A percentile compares a stretch with the other conserved stretches of the same genome.
Conservation (phyloP, 2,797 vertebrate species). For the Gambelia wislizenii region DNA sequence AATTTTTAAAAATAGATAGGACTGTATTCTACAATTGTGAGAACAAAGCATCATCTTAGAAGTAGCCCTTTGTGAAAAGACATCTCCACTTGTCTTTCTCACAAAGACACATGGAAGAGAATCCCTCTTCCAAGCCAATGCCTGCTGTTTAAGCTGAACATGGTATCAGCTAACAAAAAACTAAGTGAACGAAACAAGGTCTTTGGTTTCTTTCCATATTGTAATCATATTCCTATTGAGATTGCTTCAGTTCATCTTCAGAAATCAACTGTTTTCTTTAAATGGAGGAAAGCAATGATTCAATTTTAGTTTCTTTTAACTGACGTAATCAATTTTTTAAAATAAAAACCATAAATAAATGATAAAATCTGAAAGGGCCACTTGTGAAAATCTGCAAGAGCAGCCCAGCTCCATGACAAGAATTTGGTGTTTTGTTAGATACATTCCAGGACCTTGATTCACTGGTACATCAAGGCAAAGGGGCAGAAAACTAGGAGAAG, state of each 20-base stretch:
- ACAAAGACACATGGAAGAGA: neutral
- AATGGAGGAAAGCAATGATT: neutral
- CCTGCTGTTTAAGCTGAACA: neutral
- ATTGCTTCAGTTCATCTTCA: neutral
- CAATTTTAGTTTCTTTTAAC: neutral
- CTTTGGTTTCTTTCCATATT: neutral
- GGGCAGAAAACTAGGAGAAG: neutral
- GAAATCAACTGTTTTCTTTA: neutral
- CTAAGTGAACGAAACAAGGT: too few species aligned
- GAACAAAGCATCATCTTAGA: neutral
- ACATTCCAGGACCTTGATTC: too few species aligned
- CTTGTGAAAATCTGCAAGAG: too few species aligned
- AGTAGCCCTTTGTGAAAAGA: neutral
- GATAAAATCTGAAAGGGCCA: neutral
- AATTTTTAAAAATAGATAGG: too few species aligned
- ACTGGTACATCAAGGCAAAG: neutral
- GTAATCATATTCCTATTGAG: neutral
- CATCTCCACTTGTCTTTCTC: neutral
- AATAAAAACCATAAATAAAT: neutral
- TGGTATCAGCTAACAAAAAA: too few species aligned
- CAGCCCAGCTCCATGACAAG: too few species aligned
- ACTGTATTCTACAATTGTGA: neutral
- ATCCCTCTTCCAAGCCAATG: neutral
- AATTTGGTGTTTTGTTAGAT: too few species aligned
- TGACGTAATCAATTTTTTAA: neutral